These are phyloP conservation scores for Pandemis heparana DNA, from an alignment of 2,888 invertebrate species.

Conservation along the genomic window DNA sequence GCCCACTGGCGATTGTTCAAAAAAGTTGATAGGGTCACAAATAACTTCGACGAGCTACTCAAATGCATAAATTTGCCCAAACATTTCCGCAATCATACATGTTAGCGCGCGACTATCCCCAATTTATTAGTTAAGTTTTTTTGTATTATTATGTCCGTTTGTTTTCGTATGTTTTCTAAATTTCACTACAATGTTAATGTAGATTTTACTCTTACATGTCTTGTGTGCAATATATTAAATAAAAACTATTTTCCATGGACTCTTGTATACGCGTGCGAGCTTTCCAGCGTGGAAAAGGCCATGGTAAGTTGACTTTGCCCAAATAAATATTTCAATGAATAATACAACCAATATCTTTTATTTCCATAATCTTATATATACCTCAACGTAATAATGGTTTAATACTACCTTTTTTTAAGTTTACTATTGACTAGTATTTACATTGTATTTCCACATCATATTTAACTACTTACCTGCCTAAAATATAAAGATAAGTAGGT, in stretches of 20 bases:
- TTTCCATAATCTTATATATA: slow-evolving; percentile 44
- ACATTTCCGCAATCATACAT: slow-evolving; percentile 11
- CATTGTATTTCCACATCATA: not conserved
- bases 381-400: not conserved
- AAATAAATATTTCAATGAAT: slow-evolving; percentile 70
- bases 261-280: slow-evolving; percentile 79
- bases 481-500: not conserved
- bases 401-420: not conserved
- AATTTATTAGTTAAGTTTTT: slow-evolving; percentile 31
- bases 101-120: slow-evolving; percentile 27
- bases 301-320: slow-evolving; percentile 78
- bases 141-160: slow-evolving; percentile 8
- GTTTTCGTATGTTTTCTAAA: slow-evolving; percentile 33
- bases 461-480: no score
- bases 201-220: slow-evolving; percentile 55
- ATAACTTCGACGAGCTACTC: slow-evolving; percentile 25
- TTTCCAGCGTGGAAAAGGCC: slow-evolving; percentile 78
- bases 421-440: not conserved
- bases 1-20: not conserved
- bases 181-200: slow-evolving; percentile 50
- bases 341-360: slow-evolving; percentile 56
- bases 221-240: slow-evolving; percentile 74
- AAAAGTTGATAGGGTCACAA: slow-evolving; percentile 20
- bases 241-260: slow-evolving; percentile 82
- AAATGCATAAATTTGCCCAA: slow-evolving; percentile 4